A percentile compares a stretch with the other conserved stretches of the same genome.
phyloP scores from a whole-genome alignment of 2,797 vertebrate genomes.

The Gymnoscopelus braueri region DNA sequence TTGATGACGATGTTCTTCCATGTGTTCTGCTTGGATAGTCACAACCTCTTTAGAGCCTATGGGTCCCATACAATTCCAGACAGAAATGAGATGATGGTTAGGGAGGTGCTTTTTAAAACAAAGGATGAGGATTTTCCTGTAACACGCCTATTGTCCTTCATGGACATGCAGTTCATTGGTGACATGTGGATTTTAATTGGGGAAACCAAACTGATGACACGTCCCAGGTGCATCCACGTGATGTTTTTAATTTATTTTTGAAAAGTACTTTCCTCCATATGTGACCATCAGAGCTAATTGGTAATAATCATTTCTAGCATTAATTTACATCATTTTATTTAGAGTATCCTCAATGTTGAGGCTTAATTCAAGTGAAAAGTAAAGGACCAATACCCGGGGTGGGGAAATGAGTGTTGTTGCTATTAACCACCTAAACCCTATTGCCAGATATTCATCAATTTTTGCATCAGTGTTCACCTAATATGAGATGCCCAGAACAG shows the following conservation, averaged over 20 bases:
- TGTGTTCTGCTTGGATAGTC: conserved; percentile 28
- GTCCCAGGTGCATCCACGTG: too few relatives aligned
- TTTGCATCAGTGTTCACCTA: too few relatives aligned
- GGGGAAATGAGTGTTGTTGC: too few relatives aligned
- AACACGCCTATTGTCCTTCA: conserved; percentile 57
- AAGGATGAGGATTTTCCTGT: conserved; percentile 67
- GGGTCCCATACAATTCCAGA: conserved; percentile 26
- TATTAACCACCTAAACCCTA: too few relatives aligned
- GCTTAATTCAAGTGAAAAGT: too few relatives aligned
- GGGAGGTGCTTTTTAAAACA: conserved; percentile 55
- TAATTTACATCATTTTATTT: too few relatives aligned
- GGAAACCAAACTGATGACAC: neutral
- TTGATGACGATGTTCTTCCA: conserved; percentile 26
- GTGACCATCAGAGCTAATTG: neutral
- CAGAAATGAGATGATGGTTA: conserved; percentile 29
- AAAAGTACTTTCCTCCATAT: conserved; percentile 1
- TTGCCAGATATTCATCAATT: too few relatives aligned
- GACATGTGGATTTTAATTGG: conserved; percentile 54
- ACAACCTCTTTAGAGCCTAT: conserved; percentile 21
- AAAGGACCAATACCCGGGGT: too few relatives aligned
- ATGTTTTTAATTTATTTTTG: neutral
- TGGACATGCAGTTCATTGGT: conserved; percentile 64
- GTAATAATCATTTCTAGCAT: too few relatives aligned
- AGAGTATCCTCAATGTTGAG: too few relatives aligned
- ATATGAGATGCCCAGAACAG: too few relatives aligned